Base-by-base conservation (phyloP, 2,888 invertebrate genomes). In the Arctia plantaginis region DNA sequence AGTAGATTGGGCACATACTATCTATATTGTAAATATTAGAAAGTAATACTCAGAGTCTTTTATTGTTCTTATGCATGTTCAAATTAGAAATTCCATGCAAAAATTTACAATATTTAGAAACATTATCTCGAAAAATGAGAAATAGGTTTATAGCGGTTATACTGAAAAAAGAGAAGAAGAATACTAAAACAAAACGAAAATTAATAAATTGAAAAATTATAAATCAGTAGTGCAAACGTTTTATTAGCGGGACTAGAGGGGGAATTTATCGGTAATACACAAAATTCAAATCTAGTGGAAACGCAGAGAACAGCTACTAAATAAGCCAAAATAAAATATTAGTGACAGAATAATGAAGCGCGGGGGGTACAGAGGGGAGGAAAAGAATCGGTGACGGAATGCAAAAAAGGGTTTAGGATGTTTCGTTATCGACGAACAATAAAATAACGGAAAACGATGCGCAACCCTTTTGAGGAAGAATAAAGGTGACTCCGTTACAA, bases 301-400 rank as follows among this genome's bases (percentile, higher is more conserved):
- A 88, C 89, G 81, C 87, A 86, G 84, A 90, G 89, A 92, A 90
- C 90, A 93, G 94, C 94, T 94, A 94, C 94, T 95, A 93, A 90
- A 94, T 92, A 95, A 95, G 94, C 95, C 95, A 95, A 95, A 95
- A 95, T 95, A 93, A 90, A 93, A 91, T 86, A 91, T 86, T 80
- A 80, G 84, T 81, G 86, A 89, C 89, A 90, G 88, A 87, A 87
- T 83, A 87, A 82, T 86, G 90, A 83, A 88, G 90, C 90, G 90
- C 88, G 88, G 89, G 87, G 89, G 89, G 90, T 89, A 88, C 82
- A 79, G 89, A 90, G 87, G 85, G 83, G 90, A 90, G 85, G 86
- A 90, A 83, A 87, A 89, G 90, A 90, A 85, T 86, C 87, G 85
- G 82, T 88, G 91, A 80, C 83, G 86, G 90, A 88, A 91, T 92